Evolutionary conservation across 2,113 vertebrate genomes (phyloP), one percentile per base, ranked within the genome.

Genomic region (Myanophis thanlyinensis): DNA sequence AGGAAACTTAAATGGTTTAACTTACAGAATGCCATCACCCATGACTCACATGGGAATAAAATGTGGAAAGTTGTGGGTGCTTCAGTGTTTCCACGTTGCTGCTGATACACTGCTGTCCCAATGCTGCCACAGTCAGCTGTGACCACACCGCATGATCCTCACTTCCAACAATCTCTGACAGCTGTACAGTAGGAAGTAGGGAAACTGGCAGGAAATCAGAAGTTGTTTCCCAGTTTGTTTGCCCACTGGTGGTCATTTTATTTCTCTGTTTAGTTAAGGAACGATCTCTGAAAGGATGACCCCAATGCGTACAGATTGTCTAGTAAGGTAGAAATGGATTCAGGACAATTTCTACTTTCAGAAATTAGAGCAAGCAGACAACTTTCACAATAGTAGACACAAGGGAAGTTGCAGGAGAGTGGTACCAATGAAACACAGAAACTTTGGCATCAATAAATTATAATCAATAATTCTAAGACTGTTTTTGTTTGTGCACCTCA

Each of bases 241-340:
- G 59, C 27, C 62, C 62, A 18, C 13, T 67, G 30, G 4, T 67
- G 30, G 30, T 35, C 62, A 62, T 62, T 62, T 62, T 62, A n/a
- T 30, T 30, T 13, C 59, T 62, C 27, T 13, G 59, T n/a, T 62
- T 62, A 30, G 1, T 62, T 62, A 62, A 62, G 27, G 59, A n/a
- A 62, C 1, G 1, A 62, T 62, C 27, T 62, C 9, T 62, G 56
- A 62, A 62, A 62, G 27, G 10, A 53, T 59, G 11, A 62, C 59
- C 11, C 11, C 27, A 62, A n/a, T 30, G 11, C 54, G 1, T 30
- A 62, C 27, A 62, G 59, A n/a, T n/a, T 62, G 59, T n/a, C 59
- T 62, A n/a, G 30, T 56, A 99, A 99, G 95, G 98, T 96, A 90
- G 98, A 98, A 94, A 97, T 99, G 95, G 94, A 99, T 97, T 95